phyloP scores from a whole-genome alignment of 2,888 invertebrate species.

The Cantharis flavilabris region DNA sequence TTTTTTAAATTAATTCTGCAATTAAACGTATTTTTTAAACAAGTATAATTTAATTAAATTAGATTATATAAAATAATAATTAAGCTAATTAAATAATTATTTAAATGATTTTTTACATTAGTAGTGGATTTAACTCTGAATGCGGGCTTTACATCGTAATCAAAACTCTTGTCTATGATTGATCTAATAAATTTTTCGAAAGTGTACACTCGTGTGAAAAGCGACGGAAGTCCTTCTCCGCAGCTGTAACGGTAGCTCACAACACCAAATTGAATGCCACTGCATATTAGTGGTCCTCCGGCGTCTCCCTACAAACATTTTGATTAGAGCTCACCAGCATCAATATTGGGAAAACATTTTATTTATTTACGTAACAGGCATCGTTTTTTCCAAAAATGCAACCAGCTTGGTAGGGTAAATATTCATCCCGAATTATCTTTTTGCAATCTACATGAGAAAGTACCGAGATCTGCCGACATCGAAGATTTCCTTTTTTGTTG shows the following conservation, averaged over 20 bases:
- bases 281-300: not conserved
- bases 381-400: not conserved
- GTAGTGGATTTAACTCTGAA: too few species aligned
- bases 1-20: too few species aligned
- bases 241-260: not conserved
- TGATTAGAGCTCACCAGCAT: not conserved
- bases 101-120: too few species aligned
- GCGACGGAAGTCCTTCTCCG: not conserved
- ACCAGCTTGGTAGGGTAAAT: not conserved
- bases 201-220: not conserved
- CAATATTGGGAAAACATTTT: not conserved
- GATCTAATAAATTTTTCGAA: not conserved
- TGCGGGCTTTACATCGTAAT: too few species aligned
- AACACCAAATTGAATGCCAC: not conserved
- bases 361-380: not conserved
- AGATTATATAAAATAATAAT: too few species aligned
- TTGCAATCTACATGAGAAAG: not conserved
- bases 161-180: too few species aligned
- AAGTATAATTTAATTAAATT: too few species aligned
- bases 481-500: not conserved
- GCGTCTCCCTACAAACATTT: not conserved
- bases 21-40: too few species aligned
- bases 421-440: not conserved
- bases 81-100: too few species aligned
- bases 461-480: not conserved